These are phyloP conservation scores for Enteromius anoplus DNA, from an alignment of 2,797 vertebrate genomes.

Conservation along the genomic window DNA sequence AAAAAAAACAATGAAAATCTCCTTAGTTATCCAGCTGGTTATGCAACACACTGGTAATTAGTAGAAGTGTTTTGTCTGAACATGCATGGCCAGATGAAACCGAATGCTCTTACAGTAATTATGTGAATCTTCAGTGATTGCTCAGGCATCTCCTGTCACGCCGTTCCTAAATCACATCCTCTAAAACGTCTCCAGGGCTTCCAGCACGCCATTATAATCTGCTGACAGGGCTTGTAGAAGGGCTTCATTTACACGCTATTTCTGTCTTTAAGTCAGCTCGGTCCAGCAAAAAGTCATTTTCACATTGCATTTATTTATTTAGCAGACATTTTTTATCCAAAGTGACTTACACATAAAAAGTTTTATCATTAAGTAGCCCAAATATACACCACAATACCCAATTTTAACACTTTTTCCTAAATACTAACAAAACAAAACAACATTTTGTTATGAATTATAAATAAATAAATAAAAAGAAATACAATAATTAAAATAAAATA, in stretches of 20 bases:
- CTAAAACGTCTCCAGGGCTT: slow-evolving; percentile 71
- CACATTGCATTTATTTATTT: not conserved
- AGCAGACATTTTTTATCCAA: not conserved
- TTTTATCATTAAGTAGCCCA: not conserved
- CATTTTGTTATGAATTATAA: too few relatives aligned
- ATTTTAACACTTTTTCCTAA: not conserved
- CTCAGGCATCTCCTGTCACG: slow-evolving; percentile 60
- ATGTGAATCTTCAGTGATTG: slow-evolving; percentile 43
- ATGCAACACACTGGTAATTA: slow-evolving; percentile 4
- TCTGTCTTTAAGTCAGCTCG: not conserved
- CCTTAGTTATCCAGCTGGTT: not conserved
- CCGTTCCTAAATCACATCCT: slow-evolving; percentile 59
- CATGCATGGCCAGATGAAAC: slow-evolving; percentile 31
- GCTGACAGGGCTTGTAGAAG: slow-evolving; percentile 57
- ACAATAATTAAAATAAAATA: not conserved
- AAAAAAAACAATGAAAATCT: not conserved
- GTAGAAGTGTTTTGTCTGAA: slow-evolving; percentile 5
- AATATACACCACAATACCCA: not conserved
- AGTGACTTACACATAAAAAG: not conserved
- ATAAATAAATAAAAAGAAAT: not conserved
- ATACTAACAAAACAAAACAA: too few relatives aligned
- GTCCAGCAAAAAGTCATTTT: not conserved
- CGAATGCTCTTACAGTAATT: not conserved
- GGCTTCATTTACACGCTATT: not conserved
- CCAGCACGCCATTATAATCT: slow-evolving; percentile 69